Conservation (phyloP, 2,888 invertebrate genomes). For the Dendrolimus pini region DNA sequence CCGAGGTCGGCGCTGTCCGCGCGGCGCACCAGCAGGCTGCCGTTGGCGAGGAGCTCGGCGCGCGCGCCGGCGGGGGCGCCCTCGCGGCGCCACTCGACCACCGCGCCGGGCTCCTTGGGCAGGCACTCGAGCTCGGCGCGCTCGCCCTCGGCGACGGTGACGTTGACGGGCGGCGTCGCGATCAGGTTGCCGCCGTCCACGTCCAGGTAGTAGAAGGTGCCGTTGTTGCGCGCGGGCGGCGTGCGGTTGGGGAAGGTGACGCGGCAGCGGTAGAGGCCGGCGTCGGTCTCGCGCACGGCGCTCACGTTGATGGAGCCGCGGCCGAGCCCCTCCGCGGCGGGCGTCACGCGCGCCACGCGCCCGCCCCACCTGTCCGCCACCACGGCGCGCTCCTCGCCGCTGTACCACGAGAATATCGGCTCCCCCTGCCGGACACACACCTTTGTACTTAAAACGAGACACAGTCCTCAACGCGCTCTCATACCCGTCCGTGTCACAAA, state of each 20-base stretch:
- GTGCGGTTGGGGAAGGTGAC: conserved; percentile 92
- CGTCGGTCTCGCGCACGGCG: conserved; percentile 90
- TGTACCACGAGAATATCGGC: conserved; percentile 89
- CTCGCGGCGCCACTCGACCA: conserved; percentile 80
- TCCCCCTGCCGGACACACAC: conserved; percentile 75
- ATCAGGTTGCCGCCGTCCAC: conserved; percentile 94
- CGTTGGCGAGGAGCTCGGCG: conserved; percentile 81
- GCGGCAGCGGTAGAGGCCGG: conserved; percentile 94
- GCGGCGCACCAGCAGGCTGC: conserved; percentile 86
- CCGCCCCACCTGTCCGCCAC: conserved; percentile 87
- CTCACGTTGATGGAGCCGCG: conserved; percentile 89
- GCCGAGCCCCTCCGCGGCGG: conserved; percentile 56
- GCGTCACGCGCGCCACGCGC: conserved; percentile 79
- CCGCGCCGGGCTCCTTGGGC: conserved; percentile 80
- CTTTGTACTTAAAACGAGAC: too few species aligned
- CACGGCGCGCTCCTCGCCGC: conserved; percentile 80
- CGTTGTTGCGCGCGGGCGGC: conserved; percentile 90
- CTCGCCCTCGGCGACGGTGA: conserved; percentile 90
- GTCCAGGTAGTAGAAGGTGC: conserved; percentile 91
- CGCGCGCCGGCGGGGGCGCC: conserved; percentile 78
- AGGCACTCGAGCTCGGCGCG: conserved; percentile 89
- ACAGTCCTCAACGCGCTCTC: too few species aligned
- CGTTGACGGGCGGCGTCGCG: conserved; percentile 91
- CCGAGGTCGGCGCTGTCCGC: conserved; percentile 91
- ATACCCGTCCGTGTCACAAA: too few species aligned